These are phyloP conservation scores for Hippoglossus hippoglossus DNA, from an alignment of 2,797 vertebrate species.

Conservation along the genomic window DNA sequence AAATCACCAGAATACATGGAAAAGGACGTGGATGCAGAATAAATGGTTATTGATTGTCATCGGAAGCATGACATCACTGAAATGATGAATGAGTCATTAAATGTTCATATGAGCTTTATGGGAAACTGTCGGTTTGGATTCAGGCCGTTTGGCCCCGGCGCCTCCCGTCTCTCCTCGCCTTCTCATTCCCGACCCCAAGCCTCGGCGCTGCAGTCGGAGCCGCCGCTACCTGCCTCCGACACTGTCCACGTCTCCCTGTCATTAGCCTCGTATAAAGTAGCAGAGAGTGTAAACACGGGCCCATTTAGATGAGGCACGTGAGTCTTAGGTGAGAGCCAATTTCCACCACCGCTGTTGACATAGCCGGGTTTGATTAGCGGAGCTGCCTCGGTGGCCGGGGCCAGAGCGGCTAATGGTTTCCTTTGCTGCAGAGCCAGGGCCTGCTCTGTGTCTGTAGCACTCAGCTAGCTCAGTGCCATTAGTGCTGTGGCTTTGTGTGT, in stretches of 20 bases:
- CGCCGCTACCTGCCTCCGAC: slow-evolving; percentile 38
- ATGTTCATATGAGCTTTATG: not conserved
- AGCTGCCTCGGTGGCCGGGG: slow-evolving; percentile 31
- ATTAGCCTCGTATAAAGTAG: slow-evolving; percentile 25
- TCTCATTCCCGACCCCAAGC: slow-evolving; percentile 44
- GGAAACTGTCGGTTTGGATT: slow-evolving; percentile 14
- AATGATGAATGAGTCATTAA: slow-evolving; percentile 19
- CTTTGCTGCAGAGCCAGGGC: slow-evolving; percentile 45
- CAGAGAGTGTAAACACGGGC: slow-evolving; percentile 57
- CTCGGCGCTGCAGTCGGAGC: not conserved
- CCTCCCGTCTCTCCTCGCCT: slow-evolving; percentile 58
- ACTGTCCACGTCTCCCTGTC: slow-evolving; percentile 43
- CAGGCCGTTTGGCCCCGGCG: slow-evolving; percentile 9
- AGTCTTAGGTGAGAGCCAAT: slow-evolving; percentile 56
- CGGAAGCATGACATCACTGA: slow-evolving; percentile 9
- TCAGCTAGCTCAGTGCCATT: slow-evolving; percentile 49
- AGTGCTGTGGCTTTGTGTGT: not conserved
- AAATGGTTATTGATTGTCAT: not conserved
- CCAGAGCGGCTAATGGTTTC: slow-evolving; percentile 65
- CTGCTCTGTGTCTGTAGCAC: slow-evolving; percentile 66
- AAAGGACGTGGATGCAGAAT: not conserved
- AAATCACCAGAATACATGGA: not conserved
- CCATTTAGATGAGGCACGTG: slow-evolving; percentile 50
- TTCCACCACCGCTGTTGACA: slow-evolving; percentile 66
- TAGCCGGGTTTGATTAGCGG: slow-evolving; percentile 66